Percentiles rank a stretch among this genome's conserved stretches.
These are phyloP conservation scores for Muraenolepis orangiensis DNA, from an alignment of 2,797 vertebrate genomes.

Conservation along the genomic window DNA sequence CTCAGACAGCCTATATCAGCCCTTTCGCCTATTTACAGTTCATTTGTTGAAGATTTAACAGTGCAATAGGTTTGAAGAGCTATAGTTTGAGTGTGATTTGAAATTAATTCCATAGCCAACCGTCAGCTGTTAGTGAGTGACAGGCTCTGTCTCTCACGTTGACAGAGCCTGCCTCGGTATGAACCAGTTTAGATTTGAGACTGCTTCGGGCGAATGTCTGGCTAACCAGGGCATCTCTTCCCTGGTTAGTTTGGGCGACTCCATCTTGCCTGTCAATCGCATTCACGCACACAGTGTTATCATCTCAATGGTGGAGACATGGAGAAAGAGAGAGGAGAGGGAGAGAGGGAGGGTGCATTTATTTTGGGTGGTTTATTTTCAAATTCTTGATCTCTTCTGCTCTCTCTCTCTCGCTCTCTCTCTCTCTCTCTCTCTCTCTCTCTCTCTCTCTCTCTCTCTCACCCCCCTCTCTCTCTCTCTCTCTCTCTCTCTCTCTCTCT, in stretches of 20 bases:
- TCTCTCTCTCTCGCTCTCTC: background rate
- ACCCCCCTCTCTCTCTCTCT: no score
- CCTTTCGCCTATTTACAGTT: no score
- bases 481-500: no score
- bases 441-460: background rate
- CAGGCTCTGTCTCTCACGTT: no score
- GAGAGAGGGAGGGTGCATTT: no score
- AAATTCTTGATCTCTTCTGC: background rate
- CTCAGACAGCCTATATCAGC: background rate
- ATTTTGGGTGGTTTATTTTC: background rate
- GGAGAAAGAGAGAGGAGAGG: background rate
- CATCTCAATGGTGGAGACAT: background rate
- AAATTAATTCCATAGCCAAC: no score
- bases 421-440: background rate
- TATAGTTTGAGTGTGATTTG: no score
- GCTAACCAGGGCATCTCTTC: background rate
- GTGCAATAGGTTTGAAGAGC: no score
- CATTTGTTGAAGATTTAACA: no score
- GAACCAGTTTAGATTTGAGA: background rate
- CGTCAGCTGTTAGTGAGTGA: no score
- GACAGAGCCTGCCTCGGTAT: no score
- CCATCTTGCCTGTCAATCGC: background rate
- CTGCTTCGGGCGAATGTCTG: background rate
- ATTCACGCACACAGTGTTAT: background rate
- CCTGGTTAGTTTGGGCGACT: background rate